phyloP scores from a whole-genome alignment of 2,888 invertebrate species.

The Eupeodes luniger region DNA sequence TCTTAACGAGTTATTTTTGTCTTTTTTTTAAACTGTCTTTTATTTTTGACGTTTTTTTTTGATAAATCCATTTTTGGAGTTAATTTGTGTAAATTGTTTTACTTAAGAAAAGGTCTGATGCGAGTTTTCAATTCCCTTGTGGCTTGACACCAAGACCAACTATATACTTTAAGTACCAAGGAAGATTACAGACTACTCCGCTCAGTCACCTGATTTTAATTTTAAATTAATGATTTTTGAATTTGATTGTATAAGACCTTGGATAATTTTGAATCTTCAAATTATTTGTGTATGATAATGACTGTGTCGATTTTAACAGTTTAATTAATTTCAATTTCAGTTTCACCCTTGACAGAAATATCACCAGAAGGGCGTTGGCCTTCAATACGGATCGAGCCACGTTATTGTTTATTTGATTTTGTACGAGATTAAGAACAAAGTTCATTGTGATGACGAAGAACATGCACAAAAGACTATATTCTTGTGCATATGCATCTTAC shows the following conservation, averaged over 20 bases:
- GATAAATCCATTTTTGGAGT: conserved; percentile 22
- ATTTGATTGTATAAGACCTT: conserved; percentile 46
- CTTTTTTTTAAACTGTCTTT: neutral
- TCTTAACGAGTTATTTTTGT: conserved; percentile 12
- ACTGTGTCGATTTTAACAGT: conserved; percentile 7
- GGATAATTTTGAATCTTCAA: conserved; percentile 22
- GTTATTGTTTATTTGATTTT: neutral
- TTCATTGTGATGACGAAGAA: neutral
- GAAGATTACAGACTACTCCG: conserved; percentile 27
- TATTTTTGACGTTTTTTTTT: neutral
- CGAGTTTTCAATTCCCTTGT: conserved; percentile 11
- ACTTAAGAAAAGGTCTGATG: conserved; percentile 23
- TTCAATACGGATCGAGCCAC: neutral
- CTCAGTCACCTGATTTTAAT: neutral
- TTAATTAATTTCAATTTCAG: neutral
- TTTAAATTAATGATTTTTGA: conserved; percentile 35
- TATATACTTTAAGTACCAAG: conserved; percentile 19
- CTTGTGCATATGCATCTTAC: too few relatives aligned
- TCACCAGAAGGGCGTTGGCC: conserved; percentile 31
- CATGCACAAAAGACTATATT: neutral
- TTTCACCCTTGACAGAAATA: conserved; percentile 10
- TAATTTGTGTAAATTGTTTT: conserved; percentile 44
- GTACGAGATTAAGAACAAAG: neutral
- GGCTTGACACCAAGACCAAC: conserved; percentile 13
- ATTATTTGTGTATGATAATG: conserved; percentile 23